Base-by-base conservation (phyloP, 1,140 invertebrate genomes). In the Cotesia typhae region DNA sequence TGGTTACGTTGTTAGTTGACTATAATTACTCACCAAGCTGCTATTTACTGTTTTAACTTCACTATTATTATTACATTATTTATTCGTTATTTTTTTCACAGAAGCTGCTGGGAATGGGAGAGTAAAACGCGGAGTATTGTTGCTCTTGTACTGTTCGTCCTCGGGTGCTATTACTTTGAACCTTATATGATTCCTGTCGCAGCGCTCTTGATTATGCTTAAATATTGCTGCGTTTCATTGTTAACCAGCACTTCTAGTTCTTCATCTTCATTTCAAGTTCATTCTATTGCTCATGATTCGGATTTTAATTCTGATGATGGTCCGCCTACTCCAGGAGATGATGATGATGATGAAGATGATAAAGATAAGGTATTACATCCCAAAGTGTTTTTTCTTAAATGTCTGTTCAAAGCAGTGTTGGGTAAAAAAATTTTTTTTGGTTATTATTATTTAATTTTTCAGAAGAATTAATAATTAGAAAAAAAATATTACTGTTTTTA, bases 81-180 rank as follows among this genome's bases (percentile, higher is more conserved):
- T 41, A 37, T 47, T n/a, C n/a, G 12, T 4, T 38, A 35, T 59
- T 64, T 67, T 38, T 72, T 65, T 79, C 76, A 63, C 79, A 95
- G 94, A 87, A 96, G 95, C 83, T 98, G 96, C 88, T 97, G 98
- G 82, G 94, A 98, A 85, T 99, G 98, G 98, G 97, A 99, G 79
- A 97, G 92, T 3, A 94, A 93, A 73, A 81, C 94, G n/a, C 89
- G 95, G 78, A 98, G 95, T 77, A 90, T 96, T 69, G 86, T 94
- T 51, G 96, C 97, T 5, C 92, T 99, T 63, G 85, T 96, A 10
- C 87, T 95, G 2, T 97, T 96, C 89, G 88, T 97, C 14, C 83
- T 94, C 0, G 88, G 92, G 17, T 94, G 93, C 75, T 95, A 95
- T 80, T 94, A 94, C 81, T 96, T 95, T 81, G 90, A 96, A 84